Percentiles rank a stretch among this genome's conserved stretches.
These are phyloP conservation scores for Dryobates pubescens DNA, from an alignment of 2,797 vertebrate species.

Conservation along the genomic window DNA sequence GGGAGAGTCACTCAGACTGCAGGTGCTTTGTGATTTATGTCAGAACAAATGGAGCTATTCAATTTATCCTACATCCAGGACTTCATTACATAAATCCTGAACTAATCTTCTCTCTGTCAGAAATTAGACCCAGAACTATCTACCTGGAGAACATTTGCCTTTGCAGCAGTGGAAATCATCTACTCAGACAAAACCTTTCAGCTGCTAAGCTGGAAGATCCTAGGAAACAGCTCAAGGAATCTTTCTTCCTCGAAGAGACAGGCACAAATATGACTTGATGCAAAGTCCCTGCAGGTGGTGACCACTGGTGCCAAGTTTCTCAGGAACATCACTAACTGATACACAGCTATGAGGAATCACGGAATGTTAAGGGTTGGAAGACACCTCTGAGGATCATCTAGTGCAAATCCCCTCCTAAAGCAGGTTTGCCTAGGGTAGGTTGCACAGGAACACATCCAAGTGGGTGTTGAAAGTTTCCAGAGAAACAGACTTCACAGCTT, in stretches of 20 bases:
- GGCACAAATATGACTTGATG: not conserved
- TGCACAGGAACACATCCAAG: too few relatives aligned
- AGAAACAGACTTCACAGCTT: too few relatives aligned
- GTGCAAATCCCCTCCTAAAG: too few relatives aligned
- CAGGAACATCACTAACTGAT: not conserved
- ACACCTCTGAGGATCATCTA: too few relatives aligned
- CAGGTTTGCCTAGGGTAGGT: too few relatives aligned
- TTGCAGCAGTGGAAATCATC: not conserved
- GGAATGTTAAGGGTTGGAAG: too few relatives aligned
- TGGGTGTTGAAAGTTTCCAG: too few relatives aligned
- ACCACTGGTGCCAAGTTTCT: not conserved
- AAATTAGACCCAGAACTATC: constrained; percentile 19
- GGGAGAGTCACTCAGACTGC: constrained; percentile 32
- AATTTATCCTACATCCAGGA: constrained; percentile 18
- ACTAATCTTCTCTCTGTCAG: constrained; percentile 26
- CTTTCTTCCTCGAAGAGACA: not conserved
- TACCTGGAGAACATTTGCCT: not conserved
- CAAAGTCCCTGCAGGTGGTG: not conserved
- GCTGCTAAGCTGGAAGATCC: not conserved
- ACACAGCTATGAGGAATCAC: not conserved
- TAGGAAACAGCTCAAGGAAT: not conserved
- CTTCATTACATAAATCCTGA: constrained; percentile 47
- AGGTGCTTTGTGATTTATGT: constrained; percentile 49
- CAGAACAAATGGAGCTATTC: constrained; percentile 43
- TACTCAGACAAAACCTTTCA: not conserved